phyloP scores from a whole-genome alignment of 2,113 vertebrate species.

The Climacteris rufus region DNA sequence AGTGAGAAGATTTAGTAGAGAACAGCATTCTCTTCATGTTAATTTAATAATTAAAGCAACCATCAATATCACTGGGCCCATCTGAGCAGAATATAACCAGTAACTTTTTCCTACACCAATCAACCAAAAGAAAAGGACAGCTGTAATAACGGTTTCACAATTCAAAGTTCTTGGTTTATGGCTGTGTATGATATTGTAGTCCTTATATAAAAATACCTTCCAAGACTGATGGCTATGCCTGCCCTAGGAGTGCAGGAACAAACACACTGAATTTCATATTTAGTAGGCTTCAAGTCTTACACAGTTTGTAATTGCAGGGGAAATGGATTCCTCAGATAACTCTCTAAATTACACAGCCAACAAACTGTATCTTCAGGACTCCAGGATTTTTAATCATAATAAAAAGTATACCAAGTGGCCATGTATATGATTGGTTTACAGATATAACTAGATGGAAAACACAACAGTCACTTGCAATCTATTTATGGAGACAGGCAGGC shows the following conservation, averaged over 20 bases:
- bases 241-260: neutral
- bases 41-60: neutral
- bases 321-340: neutral
- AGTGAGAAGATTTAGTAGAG: neutral
- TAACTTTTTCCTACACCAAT: neutral
- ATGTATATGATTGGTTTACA: constrained; percentile 34
- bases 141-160: neutral
- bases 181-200: neutral
- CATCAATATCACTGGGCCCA: neutral
- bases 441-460: neutral
- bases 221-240: neutral
- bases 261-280: neutral
- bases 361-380: neutral
- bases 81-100: neutral
- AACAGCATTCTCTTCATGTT: neutral
- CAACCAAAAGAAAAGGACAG: neutral
- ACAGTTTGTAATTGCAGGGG: neutral
- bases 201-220: neutral
- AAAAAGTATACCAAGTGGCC: constrained; percentile 1
- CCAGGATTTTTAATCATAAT: neutral
- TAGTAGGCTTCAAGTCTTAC: neutral
- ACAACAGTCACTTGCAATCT: neutral
- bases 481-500: constrained; percentile 34
- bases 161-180: neutral
- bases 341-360: neutral